phyloP scores from a whole-genome alignment of 53 echinoderm and acorn worm species.

The Mesocentrotus franciscanus region DNA sequence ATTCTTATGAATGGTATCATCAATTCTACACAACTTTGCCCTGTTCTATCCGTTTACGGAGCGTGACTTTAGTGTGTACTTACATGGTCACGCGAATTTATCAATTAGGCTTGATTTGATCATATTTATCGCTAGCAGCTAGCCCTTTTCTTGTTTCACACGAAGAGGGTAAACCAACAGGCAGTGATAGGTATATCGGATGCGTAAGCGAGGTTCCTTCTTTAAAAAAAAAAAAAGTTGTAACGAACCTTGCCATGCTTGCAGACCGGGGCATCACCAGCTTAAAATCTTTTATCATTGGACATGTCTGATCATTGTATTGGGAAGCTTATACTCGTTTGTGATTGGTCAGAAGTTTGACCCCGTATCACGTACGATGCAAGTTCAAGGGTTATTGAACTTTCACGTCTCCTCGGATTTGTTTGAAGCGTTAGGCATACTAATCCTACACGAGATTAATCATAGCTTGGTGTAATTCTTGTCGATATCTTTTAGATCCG shows the following conservation, averaged over 20 bases:
- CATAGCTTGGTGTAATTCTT: not conserved
- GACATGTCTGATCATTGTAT: not conserved
- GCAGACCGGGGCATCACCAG: too few species aligned
- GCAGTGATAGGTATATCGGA: not conserved
- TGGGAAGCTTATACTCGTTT: not conserved
- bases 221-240: not conserved
- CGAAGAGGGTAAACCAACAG: too few species aligned
- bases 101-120: not conserved
- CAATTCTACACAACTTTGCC: too few species aligned
- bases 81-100: not conserved
- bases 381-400: not conserved
- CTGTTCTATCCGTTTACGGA: too few species aligned
- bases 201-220: not conserved
- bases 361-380: constrained; percentile 29
- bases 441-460: not conserved
- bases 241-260: too few species aligned
- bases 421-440: not conserved
- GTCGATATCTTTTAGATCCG: too few species aligned
- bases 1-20: too few species aligned
- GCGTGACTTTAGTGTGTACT: too few species aligned
- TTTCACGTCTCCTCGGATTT: not conserved
- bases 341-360: constrained; percentile 37
- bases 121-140: not conserved
- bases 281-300: too few species aligned
- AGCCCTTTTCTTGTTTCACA: not conserved